These are phyloP conservation scores for Condylostylus longicornis DNA, from an alignment of 1,140 invertebrate genomes.

Conservation along the genomic window DNA sequence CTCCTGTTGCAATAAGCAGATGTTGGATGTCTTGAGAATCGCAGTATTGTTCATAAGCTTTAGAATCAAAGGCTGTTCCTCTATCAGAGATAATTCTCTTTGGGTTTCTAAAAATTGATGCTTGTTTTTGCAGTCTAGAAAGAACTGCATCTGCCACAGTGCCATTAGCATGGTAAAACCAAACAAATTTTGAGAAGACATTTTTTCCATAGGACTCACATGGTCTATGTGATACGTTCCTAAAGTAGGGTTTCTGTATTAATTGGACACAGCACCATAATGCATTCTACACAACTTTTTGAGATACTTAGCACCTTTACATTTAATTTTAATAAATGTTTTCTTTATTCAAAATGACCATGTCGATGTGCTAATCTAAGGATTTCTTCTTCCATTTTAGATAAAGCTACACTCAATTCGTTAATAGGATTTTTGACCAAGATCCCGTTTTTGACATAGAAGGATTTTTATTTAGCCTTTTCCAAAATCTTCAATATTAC, in stretches of 20 bases:
- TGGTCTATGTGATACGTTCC: constrained; percentile 13
- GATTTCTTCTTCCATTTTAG: constrained; percentile 11
- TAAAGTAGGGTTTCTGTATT: constrained; percentile 17
- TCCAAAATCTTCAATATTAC: neutral
- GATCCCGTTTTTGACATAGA: neutral
- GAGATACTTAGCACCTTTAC: constrained; percentile 21
- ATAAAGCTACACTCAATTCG: constrained; percentile 11
- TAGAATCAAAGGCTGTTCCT: constrained; percentile 26
- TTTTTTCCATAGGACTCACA: constrained; percentile 26
- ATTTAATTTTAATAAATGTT: constrained; percentile 20
- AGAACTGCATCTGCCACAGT: constrained; percentile 18
- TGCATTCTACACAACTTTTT: constrained; percentile 21
- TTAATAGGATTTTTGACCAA: constrained; percentile 4
- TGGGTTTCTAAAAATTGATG: constrained; percentile 22
- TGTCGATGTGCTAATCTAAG: constrained; percentile 10
- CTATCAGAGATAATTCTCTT: constrained; percentile 21
- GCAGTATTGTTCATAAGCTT: constrained; percentile 22
- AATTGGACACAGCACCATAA: constrained; percentile 20
- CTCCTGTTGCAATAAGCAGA: constrained; percentile 14
- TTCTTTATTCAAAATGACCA: constrained; percentile 8
- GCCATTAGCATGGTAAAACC: constrained; percentile 24
- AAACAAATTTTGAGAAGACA: constrained; percentile 31
- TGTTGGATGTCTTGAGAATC: constrained; percentile 13
- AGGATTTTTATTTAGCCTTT: neutral
- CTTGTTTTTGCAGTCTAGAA: constrained; percentile 13